Evolutionary conservation across 1,140 invertebrate species (phyloP).

Genomic region (Drosophila navojoa): DNA sequence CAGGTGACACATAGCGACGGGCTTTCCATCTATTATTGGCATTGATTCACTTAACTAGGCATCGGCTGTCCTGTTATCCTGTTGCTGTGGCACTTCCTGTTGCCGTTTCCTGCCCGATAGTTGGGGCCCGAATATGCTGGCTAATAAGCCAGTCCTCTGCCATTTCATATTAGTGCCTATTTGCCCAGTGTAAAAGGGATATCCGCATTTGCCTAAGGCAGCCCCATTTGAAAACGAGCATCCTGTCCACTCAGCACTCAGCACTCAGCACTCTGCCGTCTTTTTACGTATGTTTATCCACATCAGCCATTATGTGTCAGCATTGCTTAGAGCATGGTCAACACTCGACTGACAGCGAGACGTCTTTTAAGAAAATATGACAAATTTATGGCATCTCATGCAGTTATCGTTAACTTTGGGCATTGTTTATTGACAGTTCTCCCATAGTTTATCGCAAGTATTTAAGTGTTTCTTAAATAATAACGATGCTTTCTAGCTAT

Average conservation of each 20-base stretch:
- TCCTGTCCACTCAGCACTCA: slow-evolving; percentile 24
- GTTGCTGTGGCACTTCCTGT: background rate
- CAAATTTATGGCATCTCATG: too few species aligned
- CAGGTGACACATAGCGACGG: background rate
- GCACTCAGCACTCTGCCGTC: slow-evolving; percentile 34
- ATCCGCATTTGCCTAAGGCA: slow-evolving; percentile 34
- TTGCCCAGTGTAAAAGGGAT: slow-evolving; percentile 23
- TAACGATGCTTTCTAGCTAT: too few species aligned
- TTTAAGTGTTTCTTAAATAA: too few species aligned
- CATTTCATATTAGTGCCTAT: slow-evolving; percentile 36
- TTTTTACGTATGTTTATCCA: slow-evolving; percentile 24
- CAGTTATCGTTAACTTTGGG: too few species aligned
- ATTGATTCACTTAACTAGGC: background rate
- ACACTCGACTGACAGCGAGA: slow-evolving; percentile 1
- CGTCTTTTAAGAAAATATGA: background rate
- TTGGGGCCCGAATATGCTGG: background rate
- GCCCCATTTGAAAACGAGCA: background rate
- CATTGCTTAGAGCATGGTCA: background rate
- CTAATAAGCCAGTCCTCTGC: slow-evolving; percentile 24
- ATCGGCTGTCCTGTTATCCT: background rate
- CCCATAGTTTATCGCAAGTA: too few species aligned
- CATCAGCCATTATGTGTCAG: slow-evolving; percentile 6
- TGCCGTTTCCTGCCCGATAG: background rate
- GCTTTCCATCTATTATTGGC: slow-evolving; percentile 16
- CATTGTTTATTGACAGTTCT: too few species aligned